Conservation (phyloP, 2,888 invertebrate species). For the Quadroppia sp. region DNA sequence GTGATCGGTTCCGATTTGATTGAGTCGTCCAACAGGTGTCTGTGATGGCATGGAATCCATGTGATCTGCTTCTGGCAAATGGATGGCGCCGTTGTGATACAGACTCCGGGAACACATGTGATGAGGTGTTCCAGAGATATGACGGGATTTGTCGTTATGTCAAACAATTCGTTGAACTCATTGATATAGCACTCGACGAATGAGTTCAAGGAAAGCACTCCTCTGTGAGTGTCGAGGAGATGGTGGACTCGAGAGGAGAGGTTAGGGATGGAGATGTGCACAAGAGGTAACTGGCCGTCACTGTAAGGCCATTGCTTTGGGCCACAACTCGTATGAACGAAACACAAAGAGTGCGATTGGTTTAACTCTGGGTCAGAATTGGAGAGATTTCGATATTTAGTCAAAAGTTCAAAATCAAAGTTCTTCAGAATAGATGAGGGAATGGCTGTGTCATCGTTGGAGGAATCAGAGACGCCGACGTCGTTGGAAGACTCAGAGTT, state of each 20-base stretch:
- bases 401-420: neutral
- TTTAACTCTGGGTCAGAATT: neutral
- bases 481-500: neutral
- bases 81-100: constrained; percentile 28
- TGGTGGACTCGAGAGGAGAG: constrained; percentile 64
- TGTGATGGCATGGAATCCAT: no score
- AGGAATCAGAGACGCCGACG: no score
- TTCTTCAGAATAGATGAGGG: no score
- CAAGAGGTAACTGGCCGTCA: constrained; percentile 60
- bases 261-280: constrained; percentile 59
- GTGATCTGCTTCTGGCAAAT: neutral
- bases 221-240: constrained; percentile 69
- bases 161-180: constrained; percentile 33
- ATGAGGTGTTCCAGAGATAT: constrained; percentile 78
- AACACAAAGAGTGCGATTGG: neutral
- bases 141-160: constrained; percentile 56
- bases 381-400: constrained; percentile 9
- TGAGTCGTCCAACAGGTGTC: neutral
- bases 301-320: neutral
- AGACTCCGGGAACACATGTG: constrained; percentile 72
- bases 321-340: neutral
- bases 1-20: neutral
- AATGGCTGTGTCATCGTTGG: no score
- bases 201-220: constrained; percentile 73
- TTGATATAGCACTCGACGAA: constrained; percentile 52